Conservation (phyloP, 2,113 vertebrate genomes). For the Lethenteron reissneri region DNA sequence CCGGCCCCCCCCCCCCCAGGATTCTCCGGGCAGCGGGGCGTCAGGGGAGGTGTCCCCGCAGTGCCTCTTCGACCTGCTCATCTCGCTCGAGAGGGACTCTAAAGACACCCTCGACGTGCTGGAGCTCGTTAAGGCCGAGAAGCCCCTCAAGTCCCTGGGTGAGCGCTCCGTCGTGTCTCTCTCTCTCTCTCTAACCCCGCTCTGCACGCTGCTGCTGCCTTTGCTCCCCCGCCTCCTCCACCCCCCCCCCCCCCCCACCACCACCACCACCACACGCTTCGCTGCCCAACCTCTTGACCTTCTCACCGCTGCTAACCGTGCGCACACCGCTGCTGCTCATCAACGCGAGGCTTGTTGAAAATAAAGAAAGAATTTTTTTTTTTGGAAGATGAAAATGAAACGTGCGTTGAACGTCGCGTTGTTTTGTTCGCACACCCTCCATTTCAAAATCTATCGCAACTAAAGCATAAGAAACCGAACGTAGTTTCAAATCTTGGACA, state of each 20-base stretch:
- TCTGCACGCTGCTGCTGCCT: not conserved
- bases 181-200: not conserved
- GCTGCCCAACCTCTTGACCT: not conserved
- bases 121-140: slow-evolving; percentile 84
- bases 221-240: not conserved
- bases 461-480: too few relatives aligned
- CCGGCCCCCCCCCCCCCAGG: not conserved
- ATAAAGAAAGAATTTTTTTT: too few relatives aligned
- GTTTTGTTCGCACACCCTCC: too few relatives aligned
- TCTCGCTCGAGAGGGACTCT: slow-evolving; percentile 76
- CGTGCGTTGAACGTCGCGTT: too few relatives aligned
- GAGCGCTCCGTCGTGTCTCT: slow-evolving; percentile 13
- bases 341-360: too few relatives aligned
- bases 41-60: slow-evolving; percentile 82
- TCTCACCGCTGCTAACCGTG: not conserved
- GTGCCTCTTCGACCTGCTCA: slow-evolving; percentile 80
- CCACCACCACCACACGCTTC: not conserved
- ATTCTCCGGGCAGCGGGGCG: slow-evolving; percentile 31
- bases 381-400: too few relatives aligned
- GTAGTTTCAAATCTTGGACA: too few relatives aligned
- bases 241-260: not conserved
- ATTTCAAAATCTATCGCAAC: too few relatives aligned
- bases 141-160: slow-evolving; percentile 85
- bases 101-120: slow-evolving; percentile 63
- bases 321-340: too few relatives aligned